phyloP scores from a whole-genome alignment of 2,113 vertebrate genomes.

The Coptodon bakossiorum region DNA sequence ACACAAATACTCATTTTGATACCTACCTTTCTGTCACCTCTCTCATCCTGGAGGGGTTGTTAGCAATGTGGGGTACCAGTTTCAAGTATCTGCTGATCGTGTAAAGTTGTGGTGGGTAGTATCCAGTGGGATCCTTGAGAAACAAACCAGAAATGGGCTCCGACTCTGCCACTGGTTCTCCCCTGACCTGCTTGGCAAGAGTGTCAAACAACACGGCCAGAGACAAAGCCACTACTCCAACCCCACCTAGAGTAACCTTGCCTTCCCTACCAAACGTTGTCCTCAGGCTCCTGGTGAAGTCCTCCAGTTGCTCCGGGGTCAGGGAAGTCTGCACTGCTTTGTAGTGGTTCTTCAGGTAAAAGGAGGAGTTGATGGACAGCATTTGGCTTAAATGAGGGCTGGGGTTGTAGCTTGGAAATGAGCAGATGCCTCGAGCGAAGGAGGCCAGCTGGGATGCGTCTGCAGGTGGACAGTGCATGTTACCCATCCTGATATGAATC shows the following conservation, averaged over 20 bases:
- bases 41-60: conserved; percentile 26
- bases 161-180: not conserved
- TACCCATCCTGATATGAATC: not conserved
- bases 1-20: not conserved
- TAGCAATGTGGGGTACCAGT: conserved; percentile 14
- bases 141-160: conserved; percentile 7
- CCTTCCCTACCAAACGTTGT: conserved; percentile 15
- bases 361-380: not conserved
- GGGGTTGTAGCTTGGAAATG: conserved; percentile 4
- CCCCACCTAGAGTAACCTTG: not conserved
- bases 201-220: conserved; percentile 34
- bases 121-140: not conserved
- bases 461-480: not conserved
- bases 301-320: conserved; percentile 3
- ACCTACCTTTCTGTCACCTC: conserved; percentile 11
- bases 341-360: conserved; percentile 3
- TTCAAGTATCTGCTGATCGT: conserved; percentile 7
- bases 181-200: conserved; percentile 1
- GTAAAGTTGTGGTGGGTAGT: not conserved
- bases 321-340: conserved; percentile 1
- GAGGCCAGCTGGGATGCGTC: not conserved
- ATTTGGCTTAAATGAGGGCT: not conserved
- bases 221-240: conserved; percentile 29
- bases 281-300: conserved; percentile 21
- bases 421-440: conserved; percentile 13